Percentiles rank a stretch among this genome's conserved stretches.
These are phyloP conservation scores for roundworm (Caenorhabditis elegans) DNA, from an alignment of 1,140 invertebrate species.

Conservation along the genomic window WBcel235 BX284603.4:6810001-6810500, in stretches of 20 bases:
- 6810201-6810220: conserved; percentile 1
- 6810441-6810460: too few species aligned
- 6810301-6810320: conserved; percentile 42
- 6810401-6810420: too few species aligned
- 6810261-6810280: conserved; percentile 43
- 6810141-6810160: neutral
- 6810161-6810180: conserved; percentile 14
- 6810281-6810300: conserved; percentile 46
- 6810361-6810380: too few species aligned
- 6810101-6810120: neutral
- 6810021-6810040: neutral
- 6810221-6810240: neutral
- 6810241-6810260: conserved; percentile 15
- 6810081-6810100: neutral
- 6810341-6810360: too few species aligned
- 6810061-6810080: neutral
- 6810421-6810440: too few species aligned
- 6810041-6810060: neutral
- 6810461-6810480: too few species aligned
- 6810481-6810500: too few species aligned
- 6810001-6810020: conserved; percentile 23
- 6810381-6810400: too few species aligned
- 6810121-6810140: conserved; percentile 27
- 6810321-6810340: conserved; percentile 31
- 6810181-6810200: neutral